Percentiles rank a stretch among this genome's conserved stretches.
phyloP scores from a whole-genome alignment of 2,888 invertebrate species.

The Unio delphinus region DNA sequence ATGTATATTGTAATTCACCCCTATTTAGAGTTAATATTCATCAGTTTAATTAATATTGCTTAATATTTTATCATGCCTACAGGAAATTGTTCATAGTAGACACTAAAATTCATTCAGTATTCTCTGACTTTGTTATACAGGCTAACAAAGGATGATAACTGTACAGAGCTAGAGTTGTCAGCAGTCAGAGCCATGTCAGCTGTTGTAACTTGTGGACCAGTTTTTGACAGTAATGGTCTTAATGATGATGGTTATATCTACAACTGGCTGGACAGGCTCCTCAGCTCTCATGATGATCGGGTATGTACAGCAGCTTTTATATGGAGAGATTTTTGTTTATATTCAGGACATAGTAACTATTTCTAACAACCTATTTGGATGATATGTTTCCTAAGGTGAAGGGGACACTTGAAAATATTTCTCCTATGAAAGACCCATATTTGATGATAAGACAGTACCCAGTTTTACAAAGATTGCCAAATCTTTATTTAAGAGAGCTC shows the following conservation, averaged over 20 bases:
- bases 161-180: slow-evolving; percentile 74
- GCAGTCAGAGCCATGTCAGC: slow-evolving; percentile 92
- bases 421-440: too few relatives aligned
- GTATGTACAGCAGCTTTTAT: slow-evolving; percentile 35
- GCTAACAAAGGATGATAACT: slow-evolving; percentile 64
- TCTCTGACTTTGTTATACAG: slow-evolving; percentile 11
- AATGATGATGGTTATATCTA: slow-evolving; percentile 93
- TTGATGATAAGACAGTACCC: too few relatives aligned
- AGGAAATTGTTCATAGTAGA: too few relatives aligned
- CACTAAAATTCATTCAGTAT: too few relatives aligned
- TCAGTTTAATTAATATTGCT: too few relatives aligned
- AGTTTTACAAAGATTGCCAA: too few relatives aligned
- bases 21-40: too few relatives aligned
- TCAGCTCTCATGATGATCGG: slow-evolving; percentile 83
- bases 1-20: too few relatives aligned
- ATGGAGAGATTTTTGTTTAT: neutral
- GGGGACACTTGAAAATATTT: neutral
- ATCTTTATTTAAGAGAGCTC: too few relatives aligned
- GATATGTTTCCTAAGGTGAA: slow-evolving; percentile 4
- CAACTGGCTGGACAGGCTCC: slow-evolving; percentile 92
- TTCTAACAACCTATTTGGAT: too few relatives aligned
- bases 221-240: slow-evolving; percentile 86
- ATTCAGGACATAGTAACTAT: neutral
- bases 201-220: slow-evolving; percentile 94
- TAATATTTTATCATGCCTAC: too few relatives aligned